Evolutionary conservation across 2,888 invertebrate species (phyloP).

Genomic region (Sialis lutaria): DNA sequence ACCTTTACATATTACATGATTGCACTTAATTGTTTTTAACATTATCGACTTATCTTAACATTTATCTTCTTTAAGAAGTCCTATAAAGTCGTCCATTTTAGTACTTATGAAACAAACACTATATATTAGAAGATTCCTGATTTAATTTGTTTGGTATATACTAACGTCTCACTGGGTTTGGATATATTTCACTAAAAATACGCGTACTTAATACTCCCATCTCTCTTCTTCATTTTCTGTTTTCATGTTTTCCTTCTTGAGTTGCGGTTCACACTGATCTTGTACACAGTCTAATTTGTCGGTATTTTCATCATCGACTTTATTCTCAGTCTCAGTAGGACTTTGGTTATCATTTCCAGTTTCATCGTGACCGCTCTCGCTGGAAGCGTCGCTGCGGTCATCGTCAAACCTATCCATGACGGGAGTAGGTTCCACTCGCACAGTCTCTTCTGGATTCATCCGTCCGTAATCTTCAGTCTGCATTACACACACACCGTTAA

Average conservation of each 20-base stretch:
- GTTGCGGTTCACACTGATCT: conserved; percentile 24
- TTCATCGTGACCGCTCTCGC: conserved; percentile 22
- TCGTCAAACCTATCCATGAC: conserved; percentile 43
- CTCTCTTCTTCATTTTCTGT: conserved; percentile 41
- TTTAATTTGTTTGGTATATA: neutral
- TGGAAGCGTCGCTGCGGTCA: conserved; percentile 30
- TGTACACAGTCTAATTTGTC: conserved; percentile 13
- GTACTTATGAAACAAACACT: conserved; percentile 8
- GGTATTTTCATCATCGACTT: conserved; percentile 16
- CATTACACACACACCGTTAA: conserved; percentile 89
- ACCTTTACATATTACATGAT: conserved; percentile 19
- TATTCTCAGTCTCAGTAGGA: conserved; percentile 10
- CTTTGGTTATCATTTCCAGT: conserved; percentile 5
- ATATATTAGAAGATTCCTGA: conserved; percentile 1
- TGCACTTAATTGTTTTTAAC: conserved; percentile 17
- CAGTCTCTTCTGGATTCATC: conserved; percentile 44
- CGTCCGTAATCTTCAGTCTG: conserved; percentile 51
- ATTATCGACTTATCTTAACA: conserved; percentile 1
- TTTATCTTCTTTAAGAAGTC: conserved; percentile 7
- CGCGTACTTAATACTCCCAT: conserved; percentile 35
- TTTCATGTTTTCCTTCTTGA: conserved; percentile 26
- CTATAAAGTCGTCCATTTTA: conserved; percentile 4
- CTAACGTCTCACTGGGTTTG: conserved; percentile 5
- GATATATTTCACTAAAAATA: conserved; percentile 9
- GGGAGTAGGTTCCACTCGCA: conserved; percentile 60